Evolutionary conservation across 2,113 vertebrate genomes (phyloP).

Genomic region (Peromyscus polionotus): DNA sequence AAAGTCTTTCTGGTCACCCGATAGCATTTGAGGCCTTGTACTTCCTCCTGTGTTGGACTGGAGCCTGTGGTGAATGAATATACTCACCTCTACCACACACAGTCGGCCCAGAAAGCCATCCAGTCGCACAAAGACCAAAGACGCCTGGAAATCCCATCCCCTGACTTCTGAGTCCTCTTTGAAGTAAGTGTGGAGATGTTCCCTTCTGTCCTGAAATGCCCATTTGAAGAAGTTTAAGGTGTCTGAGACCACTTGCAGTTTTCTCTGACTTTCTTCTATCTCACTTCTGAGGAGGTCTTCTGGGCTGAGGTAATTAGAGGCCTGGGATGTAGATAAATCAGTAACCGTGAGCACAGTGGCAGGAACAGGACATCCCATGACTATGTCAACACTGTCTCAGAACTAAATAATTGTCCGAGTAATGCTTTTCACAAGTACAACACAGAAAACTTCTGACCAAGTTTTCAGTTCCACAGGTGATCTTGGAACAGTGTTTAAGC

Average conservation of each 20-base stretch:
- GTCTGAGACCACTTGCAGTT: constrained; percentile 87
- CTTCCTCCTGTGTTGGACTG: fast-evolving
- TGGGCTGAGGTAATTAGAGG: constrained; percentile 88
- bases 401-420: neutral
- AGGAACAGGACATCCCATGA: neutral
- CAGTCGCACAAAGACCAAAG: constrained; percentile 90
- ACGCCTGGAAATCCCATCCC: constrained; percentile 91
- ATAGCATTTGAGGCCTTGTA: neutral
- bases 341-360: neutral
- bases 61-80: neutral
- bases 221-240: constrained; percentile 89
- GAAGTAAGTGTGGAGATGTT: constrained; percentile 88
- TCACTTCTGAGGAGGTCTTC: constrained; percentile 95
- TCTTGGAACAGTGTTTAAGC: neutral
- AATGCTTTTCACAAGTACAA: neutral
- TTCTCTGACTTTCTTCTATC: constrained; percentile 90
- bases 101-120: constrained; percentile 91
- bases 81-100: constrained; percentile 88
- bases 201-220: constrained; percentile 87
- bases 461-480: neutral
- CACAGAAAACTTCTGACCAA: neutral
- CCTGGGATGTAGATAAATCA: constrained; percentile 84
- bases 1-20: neutral
- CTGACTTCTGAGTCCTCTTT: constrained; percentile 85
- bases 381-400: neutral